Conservation (phyloP, 2,113 vertebrate species). For the Tetraodon nigroviridis region DNA sequence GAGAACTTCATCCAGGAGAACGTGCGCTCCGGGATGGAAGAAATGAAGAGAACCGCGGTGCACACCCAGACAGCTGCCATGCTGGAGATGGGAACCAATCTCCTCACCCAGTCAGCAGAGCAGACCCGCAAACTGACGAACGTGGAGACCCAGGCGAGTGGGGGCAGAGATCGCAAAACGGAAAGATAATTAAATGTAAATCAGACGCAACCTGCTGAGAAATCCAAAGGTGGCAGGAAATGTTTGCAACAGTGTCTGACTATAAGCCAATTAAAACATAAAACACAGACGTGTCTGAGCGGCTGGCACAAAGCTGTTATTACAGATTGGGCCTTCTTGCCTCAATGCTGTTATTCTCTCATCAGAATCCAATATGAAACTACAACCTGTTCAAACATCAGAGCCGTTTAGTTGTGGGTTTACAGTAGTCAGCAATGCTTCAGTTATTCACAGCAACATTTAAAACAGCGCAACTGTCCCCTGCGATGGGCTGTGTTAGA, state of each 20-base stretch:
- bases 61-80: slow-evolving; percentile 74
- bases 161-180: not conserved
- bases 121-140: slow-evolving; percentile 77
- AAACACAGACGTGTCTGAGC: slow-evolving; percentile 50
- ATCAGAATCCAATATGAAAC: slow-evolving; percentile 42
- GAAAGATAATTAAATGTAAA: slow-evolving; percentile 46
- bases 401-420: slow-evolving; percentile 34
- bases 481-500: slow-evolving; percentile 4
- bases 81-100: slow-evolving; percentile 75
- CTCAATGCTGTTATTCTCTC: slow-evolving; percentile 34
- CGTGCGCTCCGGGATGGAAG: slow-evolving; percentile 66
- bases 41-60: slow-evolving; percentile 63
- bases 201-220: slow-evolving; percentile 34
- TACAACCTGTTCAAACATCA: slow-evolving; percentile 64
- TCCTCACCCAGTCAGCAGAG: slow-evolving; percentile 76
- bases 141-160: slow-evolving; percentile 75
- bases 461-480: slow-evolving; percentile 24
- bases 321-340: slow-evolving; percentile 59
- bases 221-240: slow-evolving; percentile 31
- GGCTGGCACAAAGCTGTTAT: slow-evolving; percentile 48
- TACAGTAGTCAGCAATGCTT: slow-evolving; percentile 19
- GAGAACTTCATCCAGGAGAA: slow-evolving; percentile 76
- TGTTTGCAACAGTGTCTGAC: slow-evolving; percentile 47
- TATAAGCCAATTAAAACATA: slow-evolving; percentile 59
- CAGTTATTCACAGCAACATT: slow-evolving; percentile 29